A percentile compares a stretch with the other conserved stretches of the same genome.
Evolutionary conservation across 2,113 vertebrate species (phyloP).

Genomic region (Aphyosemion australe): DNA sequence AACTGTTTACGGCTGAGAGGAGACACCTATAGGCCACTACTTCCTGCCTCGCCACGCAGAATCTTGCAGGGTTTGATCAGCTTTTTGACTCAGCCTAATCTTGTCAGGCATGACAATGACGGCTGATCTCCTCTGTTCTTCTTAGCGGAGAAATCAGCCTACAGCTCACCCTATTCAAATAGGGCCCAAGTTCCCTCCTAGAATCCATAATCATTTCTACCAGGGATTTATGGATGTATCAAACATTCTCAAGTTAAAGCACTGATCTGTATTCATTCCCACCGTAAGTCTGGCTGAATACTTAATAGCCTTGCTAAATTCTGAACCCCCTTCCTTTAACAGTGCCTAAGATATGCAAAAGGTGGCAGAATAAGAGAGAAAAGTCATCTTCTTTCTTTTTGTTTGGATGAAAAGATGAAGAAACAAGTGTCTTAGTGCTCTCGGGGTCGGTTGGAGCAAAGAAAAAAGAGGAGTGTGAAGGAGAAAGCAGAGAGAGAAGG

Average conservation of each 20-base stretch:
- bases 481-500: conserved; percentile 48
- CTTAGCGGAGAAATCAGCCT: conserved; percentile 63
- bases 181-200: conserved; percentile 44
- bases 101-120: conserved; percentile 78
- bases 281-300: conserved; percentile 68
- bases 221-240: conserved; percentile 70
- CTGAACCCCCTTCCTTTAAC: conserved; percentile 58
- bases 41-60: conserved; percentile 54
- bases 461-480: conserved; percentile 39
- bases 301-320: conserved; percentile 69
- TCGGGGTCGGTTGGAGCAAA: conserved; percentile 50
- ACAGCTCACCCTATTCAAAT: conserved; percentile 72
- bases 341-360: conserved; percentile 54
- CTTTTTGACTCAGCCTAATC: conserved; percentile 77
- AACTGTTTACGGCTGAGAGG: conserved; percentile 65
- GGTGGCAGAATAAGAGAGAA: conserved; percentile 44
- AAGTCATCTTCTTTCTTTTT: conserved; percentile 64
- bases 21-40: conserved; percentile 50
- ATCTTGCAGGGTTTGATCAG: conserved; percentile 68
- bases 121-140: conserved; percentile 77
- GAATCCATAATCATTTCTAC: conserved; percentile 77
- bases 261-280: conserved; percentile 62
- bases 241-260: conserved; percentile 70
- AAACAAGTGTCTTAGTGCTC: conserved; percentile 71
- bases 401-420: conserved; percentile 59